phyloP scores from a whole-genome alignment of 2,113 vertebrate genomes.

The Zeus faber region DNA sequence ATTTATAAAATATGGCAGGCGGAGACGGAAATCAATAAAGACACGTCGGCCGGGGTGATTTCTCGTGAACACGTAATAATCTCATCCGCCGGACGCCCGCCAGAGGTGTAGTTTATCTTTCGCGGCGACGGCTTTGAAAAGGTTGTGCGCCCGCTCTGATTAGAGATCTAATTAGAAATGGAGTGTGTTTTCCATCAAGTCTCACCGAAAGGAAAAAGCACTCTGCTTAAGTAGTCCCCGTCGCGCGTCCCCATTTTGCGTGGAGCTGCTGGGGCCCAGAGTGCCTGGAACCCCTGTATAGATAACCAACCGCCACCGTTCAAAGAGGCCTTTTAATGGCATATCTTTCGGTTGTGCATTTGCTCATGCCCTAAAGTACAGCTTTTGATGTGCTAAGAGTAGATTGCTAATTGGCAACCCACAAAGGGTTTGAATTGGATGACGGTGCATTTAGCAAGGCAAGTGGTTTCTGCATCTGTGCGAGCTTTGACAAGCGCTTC shows the following conservation, averaged over 20 bases:
- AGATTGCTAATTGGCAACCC: constrained; percentile 67
- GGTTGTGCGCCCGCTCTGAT: constrained; percentile 47
- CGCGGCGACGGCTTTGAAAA: constrained; percentile 53
- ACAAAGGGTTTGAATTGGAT: constrained; percentile 58
- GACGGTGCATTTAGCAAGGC: constrained; percentile 44
- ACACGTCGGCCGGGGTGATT: no score
- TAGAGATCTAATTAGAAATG: constrained; percentile 59
- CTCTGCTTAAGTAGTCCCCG: constrained; percentile 48
- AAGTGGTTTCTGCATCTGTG: constrained; percentile 42
- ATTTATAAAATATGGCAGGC: no score
- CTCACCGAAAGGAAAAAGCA: constrained; percentile 39
- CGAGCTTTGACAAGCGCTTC: constrained; percentile 45
- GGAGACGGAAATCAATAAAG: no score
- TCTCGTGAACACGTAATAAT: not conserved
- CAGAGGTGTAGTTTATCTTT: constrained; percentile 31
- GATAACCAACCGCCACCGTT: constrained; percentile 48
- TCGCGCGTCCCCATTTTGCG: constrained; percentile 34
- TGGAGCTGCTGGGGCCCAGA: constrained; percentile 33
- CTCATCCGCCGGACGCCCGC: not conserved
- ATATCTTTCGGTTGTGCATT: constrained; percentile 38
- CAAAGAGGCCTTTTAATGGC: constrained; percentile 53
- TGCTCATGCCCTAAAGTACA: constrained; percentile 32
- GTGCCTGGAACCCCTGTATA: constrained; percentile 37
- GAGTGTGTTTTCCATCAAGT: constrained; percentile 62
- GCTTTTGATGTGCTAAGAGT: constrained; percentile 54